phyloP scores from a whole-genome alignment of 53 echinoderm and acorn worm genomes.

The Henricia sp. region DNA sequence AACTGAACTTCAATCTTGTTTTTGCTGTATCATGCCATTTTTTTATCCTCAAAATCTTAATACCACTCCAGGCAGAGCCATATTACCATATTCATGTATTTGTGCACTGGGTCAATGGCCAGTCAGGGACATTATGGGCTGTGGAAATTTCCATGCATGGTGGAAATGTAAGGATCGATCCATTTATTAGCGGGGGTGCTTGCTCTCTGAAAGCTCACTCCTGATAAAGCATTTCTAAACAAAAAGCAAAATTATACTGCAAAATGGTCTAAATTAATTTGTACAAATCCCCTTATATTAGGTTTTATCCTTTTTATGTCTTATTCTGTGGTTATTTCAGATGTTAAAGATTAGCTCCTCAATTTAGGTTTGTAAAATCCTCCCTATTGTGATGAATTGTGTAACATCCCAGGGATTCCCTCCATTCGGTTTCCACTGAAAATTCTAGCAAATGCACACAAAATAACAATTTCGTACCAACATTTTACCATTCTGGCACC shows the following conservation, averaged over 20 bases:
- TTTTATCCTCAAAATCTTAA: no score
- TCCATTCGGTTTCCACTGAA: conserved; percentile 8
- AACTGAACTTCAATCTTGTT: no score
- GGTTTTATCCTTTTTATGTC: no score
- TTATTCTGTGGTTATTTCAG: not conserved
- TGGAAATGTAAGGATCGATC: conserved; percentile 14
- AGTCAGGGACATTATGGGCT: conserved; percentile 35
- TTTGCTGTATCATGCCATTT: no score
- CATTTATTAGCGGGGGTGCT: conserved; percentile 17
- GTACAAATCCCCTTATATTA: no score
- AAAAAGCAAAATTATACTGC: not conserved
- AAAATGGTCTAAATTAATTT: no score
- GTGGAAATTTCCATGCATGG: conserved; percentile 54
- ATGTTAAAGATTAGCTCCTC: not conserved
- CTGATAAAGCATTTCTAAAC: not conserved
- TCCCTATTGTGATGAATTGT: not conserved
- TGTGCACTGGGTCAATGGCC: conserved; percentile 15
- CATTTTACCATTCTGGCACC: no score
- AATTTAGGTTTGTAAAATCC: not conserved
- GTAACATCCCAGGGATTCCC: conserved; percentile 27
- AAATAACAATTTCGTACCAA: no score
- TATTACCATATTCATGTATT: no score
- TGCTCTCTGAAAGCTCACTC: not conserved
- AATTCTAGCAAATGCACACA: not conserved
- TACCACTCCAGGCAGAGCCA: no score